Base-by-base conservation (phyloP, 2,888 invertebrate genomes). In the Teinopalpus imperialis region DNA sequence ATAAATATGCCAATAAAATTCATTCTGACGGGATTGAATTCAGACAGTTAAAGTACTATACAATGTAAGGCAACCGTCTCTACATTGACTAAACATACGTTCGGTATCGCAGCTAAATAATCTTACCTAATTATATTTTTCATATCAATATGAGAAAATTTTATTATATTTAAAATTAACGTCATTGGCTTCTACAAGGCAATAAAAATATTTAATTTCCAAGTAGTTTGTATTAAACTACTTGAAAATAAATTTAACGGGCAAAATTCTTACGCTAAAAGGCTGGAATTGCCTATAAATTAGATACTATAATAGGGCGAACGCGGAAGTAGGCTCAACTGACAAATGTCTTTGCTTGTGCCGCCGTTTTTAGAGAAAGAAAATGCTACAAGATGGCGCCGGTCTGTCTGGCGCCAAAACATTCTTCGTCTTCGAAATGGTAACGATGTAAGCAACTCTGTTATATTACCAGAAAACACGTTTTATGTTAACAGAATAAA, bases 321-420 rank as follows among this genome's bases (percentile, higher is more conserved):
- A 69, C 55, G 66, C 78, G 81, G 83, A 81, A 83, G 74, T 64
- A 40, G 67, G 72, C 69, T 63, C 67, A 63, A 67, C 59, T 62
- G 63, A 59, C 61, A 52, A 68, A 69, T 69, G 72, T 63, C 69
- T 59, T 64, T 61, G 75, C 75, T 72, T 63, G 63, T 53, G 57
- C 52, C 59, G 70, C 67, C 69, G 62, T 61, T 51, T 32, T 51
- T 47, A 50, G 52, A 66, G 67, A 69, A 63, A 61, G 69, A 66
- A 66, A 68, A 66, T 58, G 66, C 71, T 71, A 54, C 72, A 79
- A 74, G 35, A 75, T 77, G 82, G 81, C 82, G 80, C 54, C 81
- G 58, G 72, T 49, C 79, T 39, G 76, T 69, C 74, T 76, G 82
- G 75, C 82, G 82, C 81, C 82, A 67, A 70, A 62, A 62, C 56